Evolutionary conservation across 2,888 invertebrate species (phyloP).

Genomic region (Balanococcus diminutus): DNA sequence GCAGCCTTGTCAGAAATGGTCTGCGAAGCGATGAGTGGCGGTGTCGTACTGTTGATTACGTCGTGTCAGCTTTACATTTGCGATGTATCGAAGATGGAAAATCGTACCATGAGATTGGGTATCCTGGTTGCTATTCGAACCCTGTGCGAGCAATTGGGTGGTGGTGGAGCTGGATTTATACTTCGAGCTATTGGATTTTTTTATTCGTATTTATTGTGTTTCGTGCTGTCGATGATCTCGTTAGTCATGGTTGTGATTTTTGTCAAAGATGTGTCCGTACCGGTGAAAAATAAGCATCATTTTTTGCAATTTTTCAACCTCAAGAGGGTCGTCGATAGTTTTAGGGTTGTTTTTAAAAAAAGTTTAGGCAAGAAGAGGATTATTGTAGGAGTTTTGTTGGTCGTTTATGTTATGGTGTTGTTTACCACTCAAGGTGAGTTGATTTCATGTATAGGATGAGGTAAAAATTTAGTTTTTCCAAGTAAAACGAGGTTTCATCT

Average conservation of each 20-base stretch:
- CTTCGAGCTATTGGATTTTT: conserved; percentile 31
- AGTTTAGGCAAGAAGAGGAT: neutral
- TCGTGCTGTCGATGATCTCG: neutral
- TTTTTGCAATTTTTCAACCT: neutral
- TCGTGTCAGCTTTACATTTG: neutral
- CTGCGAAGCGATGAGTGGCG: neutral
- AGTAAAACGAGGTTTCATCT: too few relatives aligned
- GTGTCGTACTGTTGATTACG: neutral
- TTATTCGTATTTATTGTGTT: conserved; percentile 32
- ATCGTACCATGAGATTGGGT: conserved; percentile 21
- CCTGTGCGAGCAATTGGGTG: neutral
- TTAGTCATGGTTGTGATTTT: neutral
- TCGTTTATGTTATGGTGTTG: neutral
- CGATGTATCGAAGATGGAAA: neutral
- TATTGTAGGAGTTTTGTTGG: neutral
- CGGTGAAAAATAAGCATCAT: neutral
- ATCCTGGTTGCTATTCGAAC: neutral
- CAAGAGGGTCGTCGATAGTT: neutral
- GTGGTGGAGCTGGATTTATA: conserved; percentile 17
- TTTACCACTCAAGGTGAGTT: neutral
- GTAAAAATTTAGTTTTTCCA: neutral
- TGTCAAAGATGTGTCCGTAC: neutral
- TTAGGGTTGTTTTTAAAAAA: neutral
- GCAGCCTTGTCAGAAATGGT: conserved; percentile 57
- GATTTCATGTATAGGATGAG: too few relatives aligned